Conservation (phyloP, 1,140 invertebrate genomes). For the Leptopilina boulardi region DNA sequence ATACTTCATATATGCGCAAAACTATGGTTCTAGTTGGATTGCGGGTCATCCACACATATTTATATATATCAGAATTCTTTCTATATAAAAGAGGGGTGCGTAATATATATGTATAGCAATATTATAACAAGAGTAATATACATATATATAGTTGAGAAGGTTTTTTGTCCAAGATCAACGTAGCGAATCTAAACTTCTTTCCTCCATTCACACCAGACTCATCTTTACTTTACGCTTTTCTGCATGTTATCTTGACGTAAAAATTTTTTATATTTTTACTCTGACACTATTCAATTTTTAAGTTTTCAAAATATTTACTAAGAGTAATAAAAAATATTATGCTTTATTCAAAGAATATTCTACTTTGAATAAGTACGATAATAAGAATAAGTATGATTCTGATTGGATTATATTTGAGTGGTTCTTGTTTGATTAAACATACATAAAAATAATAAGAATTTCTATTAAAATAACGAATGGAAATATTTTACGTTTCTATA, state of each 20-base stretch:
- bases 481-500: too few species aligned
- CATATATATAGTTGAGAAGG: conserved; percentile 57
- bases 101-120: conserved; percentile 57
- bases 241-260: background rate
- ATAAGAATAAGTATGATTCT: too few species aligned
- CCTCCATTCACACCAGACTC: conserved; percentile 65
- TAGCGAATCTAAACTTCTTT: conserved; percentile 66
- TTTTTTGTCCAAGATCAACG: conserved; percentile 68
- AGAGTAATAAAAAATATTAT: too few species aligned
- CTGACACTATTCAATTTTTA: background rate
- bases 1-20: conserved; percentile 58
- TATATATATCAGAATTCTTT: conserved; percentile 37
- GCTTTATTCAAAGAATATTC: too few species aligned
- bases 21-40: conserved; percentile 47
- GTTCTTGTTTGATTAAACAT: too few species aligned
- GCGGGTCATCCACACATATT: conserved; percentile 25
- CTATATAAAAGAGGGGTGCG: conserved; percentile 46
- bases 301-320: background rate
- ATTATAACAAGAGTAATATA: conserved; percentile 62
- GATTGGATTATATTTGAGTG: too few species aligned
- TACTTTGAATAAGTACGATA: too few species aligned
- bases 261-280: background rate
- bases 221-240: conserved; percentile 59
- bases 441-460: too few species aligned
- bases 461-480: too few species aligned